Base-by-base conservation (phyloP, 1,140 invertebrate genomes). In the Aleiodes sp. region DNA sequence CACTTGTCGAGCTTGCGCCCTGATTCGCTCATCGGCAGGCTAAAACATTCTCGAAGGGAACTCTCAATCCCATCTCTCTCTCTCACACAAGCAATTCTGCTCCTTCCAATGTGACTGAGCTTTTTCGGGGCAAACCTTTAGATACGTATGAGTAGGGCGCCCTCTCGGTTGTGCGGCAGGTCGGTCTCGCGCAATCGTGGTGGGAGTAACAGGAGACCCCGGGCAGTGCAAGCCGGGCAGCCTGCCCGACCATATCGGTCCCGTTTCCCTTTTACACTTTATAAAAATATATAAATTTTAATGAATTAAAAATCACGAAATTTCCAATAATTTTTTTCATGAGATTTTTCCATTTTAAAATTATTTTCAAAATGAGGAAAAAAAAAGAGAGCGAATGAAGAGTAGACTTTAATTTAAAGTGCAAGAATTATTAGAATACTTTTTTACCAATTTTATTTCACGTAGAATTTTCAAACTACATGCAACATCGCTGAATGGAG, bases 191-290 rank as follows among this genome's bases (percentile, higher is more conserved):
- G 62, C 14, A 39, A 68, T 16, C 26, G 43, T 73, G 70, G 77
- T 78, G 76, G 78, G 77, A 78, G 78, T 77, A 78, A 78, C 76
- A 73, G 77, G 75, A 83, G 82, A 82, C 56, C 83, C 84, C 83
- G 84, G 83, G 83, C 84, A 86, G 84, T 86, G 75, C 79, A 82
- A 83, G 83, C 81, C 84, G 84, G 84, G 84, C 83, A 81, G 77
- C 78, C 80, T 82, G 82, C 78, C 82, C 79, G 83, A 81, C 74
- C 73, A 78, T 81, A 84, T 63, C 78, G 80, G 77, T 78, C 56
- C 74, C 74, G 41, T 74, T 37, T 65, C 69, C 35, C 70, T 56
- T 24, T 57, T 4, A 72, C 65, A 71, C 4, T 41, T 24, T 12
- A 56, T 21, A 14, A 24, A 39, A 41, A 52, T 37, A 59, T 14